Evolutionary conservation across 2,797 vertebrate genomes (phyloP).

Genomic region (Rachycentron canadum): DNA sequence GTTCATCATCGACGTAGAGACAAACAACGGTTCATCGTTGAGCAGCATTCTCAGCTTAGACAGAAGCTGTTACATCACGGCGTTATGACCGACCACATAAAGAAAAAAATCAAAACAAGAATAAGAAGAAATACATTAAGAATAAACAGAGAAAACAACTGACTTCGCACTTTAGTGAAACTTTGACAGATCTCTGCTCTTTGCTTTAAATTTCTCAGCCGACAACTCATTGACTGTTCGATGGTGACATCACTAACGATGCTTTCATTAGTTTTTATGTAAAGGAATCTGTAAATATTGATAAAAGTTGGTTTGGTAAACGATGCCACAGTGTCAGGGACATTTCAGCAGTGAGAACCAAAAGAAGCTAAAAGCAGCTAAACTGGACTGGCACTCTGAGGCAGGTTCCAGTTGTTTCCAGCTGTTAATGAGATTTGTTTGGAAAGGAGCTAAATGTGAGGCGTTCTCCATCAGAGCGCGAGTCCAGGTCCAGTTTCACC

Average conservation of each 20-base stretch:
- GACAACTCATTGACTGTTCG: conserved; percentile 16
- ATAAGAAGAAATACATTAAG: neutral
- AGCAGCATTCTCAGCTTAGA: neutral
- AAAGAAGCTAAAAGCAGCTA: neutral
- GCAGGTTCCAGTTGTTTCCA: conserved; percentile 36
- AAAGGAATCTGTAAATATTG: neutral
- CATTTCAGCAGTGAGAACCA: neutral
- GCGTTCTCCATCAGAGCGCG: neutral
- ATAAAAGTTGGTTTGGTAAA: too few relatives aligned
- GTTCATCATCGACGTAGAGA: neutral
- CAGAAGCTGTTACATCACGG: neutral
- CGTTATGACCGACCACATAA: neutral
- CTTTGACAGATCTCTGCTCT: neutral
- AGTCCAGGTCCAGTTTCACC: conserved; percentile 34
- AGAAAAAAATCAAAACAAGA: conserved; percentile 5
- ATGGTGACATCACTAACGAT: conserved; percentile 24
- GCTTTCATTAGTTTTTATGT: neutral
- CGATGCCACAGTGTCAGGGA: too few relatives aligned
- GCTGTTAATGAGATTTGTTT: neutral
- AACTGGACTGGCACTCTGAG: conserved; percentile 3
- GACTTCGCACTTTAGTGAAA: conserved; percentile 43
- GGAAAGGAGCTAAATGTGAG: conserved; percentile 19
- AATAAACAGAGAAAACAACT: conserved; percentile 10
- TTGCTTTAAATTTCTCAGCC: neutral
- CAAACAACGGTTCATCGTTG: neutral